These are phyloP conservation scores for Ditylenchus weischeri DNA, from an alignment of 2,888 invertebrate genomes.

Conservation along the genomic window DNA sequence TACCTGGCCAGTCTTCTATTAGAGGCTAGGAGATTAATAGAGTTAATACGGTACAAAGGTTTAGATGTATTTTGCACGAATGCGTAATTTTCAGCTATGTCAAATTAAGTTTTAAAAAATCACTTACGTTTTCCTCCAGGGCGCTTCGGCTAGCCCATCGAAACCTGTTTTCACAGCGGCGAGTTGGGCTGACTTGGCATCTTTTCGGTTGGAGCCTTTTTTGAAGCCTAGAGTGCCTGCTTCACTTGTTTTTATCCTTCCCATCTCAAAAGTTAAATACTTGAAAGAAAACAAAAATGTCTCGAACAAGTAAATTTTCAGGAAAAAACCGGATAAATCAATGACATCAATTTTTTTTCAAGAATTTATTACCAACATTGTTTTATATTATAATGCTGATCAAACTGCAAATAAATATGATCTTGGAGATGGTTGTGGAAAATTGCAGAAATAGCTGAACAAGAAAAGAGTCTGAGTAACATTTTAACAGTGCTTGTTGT, in stretches of 20 bases:
- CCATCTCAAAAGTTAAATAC: slow-evolving; percentile 21
- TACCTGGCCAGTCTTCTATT: too few relatives aligned
- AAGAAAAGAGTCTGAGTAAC: too few relatives aligned
- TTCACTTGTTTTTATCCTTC: slow-evolving; percentile 33
- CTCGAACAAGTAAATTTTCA: too few relatives aligned
- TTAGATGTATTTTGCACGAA: too few relatives aligned
- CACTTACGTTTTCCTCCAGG: slow-evolving; percentile 68
- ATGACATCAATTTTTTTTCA: not conserved
- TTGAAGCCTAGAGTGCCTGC: slow-evolving; percentile 29
- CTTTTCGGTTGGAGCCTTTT: slow-evolving; percentile 17
- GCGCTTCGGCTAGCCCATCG: slow-evolving; percentile 37
- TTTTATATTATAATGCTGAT: slow-evolving; percentile 5
- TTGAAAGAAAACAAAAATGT: too few relatives aligned
- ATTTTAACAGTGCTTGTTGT: too few relatives aligned
- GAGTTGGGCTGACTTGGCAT: slow-evolving; percentile 11
- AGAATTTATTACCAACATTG: slow-evolving; percentile 12
- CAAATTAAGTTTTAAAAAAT: too few relatives aligned
- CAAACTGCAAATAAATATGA: slow-evolving; percentile 3
- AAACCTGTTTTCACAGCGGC: slow-evolving; percentile 32
- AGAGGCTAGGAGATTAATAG: too few relatives aligned
- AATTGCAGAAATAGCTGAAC: too few relatives aligned
- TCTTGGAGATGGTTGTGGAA: not conserved
- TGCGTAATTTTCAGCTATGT: too few relatives aligned
- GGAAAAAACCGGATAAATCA: not conserved
- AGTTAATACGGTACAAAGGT: too few relatives aligned